Conservation (phyloP, 2,888 invertebrate species). For the Lasioglossum oenotherae region DNA sequence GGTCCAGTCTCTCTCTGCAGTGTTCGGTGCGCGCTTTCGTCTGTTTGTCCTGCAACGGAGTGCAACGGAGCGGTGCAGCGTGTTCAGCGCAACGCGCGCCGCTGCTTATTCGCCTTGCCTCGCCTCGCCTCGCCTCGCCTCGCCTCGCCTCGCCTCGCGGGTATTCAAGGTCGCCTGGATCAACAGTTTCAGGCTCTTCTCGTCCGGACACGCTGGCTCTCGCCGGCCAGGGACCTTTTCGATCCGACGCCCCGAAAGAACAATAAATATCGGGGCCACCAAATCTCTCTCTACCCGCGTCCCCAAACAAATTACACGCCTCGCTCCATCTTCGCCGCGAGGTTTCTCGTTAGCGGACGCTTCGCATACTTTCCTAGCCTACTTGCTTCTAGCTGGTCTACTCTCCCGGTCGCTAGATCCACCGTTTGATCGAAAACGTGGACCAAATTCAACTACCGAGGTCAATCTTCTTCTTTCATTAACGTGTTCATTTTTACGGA, state of each 20-base stretch:
- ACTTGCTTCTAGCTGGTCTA: not conserved
- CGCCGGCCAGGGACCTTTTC: conserved; percentile 27
- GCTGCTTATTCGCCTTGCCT: not conserved
- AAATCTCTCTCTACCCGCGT: not conserved
- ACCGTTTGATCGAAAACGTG: not conserved
- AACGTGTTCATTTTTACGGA: too few species aligned
- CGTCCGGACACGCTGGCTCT: not conserved
- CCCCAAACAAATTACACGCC: conserved; percentile 26
- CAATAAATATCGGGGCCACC: conserved; percentile 40
- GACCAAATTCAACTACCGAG: too few species aligned
- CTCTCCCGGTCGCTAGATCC: not conserved
- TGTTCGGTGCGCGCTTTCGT: conserved; percentile 56
- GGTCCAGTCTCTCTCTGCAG: conserved; percentile 67
- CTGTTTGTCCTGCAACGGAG: conserved; percentile 68
- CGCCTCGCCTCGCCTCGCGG: conserved; percentile 45
- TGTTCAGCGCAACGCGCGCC: not conserved
- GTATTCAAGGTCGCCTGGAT: conserved; percentile 71
- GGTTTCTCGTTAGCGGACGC: not conserved
- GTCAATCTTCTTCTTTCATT: too few species aligned
- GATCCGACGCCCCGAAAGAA: conserved; percentile 44
- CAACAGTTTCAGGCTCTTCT: conserved; percentile 33
- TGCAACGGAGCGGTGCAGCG: conserved; percentile 28
- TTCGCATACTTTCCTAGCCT: not conserved
- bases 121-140: conserved; percentile 37
- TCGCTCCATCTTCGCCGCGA: not conserved